Evolutionary conservation across 2,888 invertebrate genomes (phyloP).

Genomic region (Schizotus pectinicornis): DNA sequence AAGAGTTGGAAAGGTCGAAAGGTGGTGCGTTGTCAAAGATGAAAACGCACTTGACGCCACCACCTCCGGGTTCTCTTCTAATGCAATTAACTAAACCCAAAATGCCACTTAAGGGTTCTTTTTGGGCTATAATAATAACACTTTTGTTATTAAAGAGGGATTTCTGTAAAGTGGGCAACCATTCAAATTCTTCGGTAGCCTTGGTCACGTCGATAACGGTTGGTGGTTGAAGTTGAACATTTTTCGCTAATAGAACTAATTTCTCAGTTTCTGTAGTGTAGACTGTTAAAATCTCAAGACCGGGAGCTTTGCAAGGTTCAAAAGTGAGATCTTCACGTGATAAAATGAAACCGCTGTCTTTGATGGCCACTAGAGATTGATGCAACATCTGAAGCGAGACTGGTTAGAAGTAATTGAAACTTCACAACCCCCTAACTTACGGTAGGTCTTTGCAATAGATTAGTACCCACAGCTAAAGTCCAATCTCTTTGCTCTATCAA

Average conservation of each 20-base stretch:
- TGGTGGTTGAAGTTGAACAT: slow-evolving; percentile 56
- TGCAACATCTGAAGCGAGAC: neutral
- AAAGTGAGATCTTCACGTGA: slow-evolving; percentile 8
- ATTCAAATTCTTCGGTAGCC: slow-evolving; percentile 58
- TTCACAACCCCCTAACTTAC: no score
- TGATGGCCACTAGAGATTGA: neutral
- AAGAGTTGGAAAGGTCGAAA: slow-evolving; percentile 63
- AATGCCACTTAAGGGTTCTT: slow-evolving; percentile 76
- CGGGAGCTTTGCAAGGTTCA: neutral
- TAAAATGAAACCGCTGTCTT: slow-evolving; percentile 2
- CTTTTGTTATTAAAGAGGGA: slow-evolving; percentile 41
- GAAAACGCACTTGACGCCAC: slow-evolving; percentile 60
- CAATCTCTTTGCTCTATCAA: slow-evolving; percentile 4
- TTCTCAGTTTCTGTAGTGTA: slow-evolving; percentile 6
- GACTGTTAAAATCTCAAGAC: slow-evolving; percentile 2
- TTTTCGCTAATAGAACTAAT: slow-evolving; percentile 5
- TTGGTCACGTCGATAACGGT: slow-evolving; percentile 60
- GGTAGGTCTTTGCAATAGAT: slow-evolving; percentile 1
- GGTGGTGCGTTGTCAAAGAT: slow-evolving; percentile 69
- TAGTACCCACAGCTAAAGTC: neutral
- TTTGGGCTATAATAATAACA: slow-evolving; percentile 68
- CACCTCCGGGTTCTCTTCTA: slow-evolving; percentile 64
- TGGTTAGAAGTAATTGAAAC: neutral
- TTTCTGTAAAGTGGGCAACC: slow-evolving; percentile 61
- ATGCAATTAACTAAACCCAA: slow-evolving; percentile 78